Evolutionary conservation across 2,797 vertebrate genomes (phyloP), one percentile per base, ranked within the genome.

Genomic region (Rhodeus uyekii): DNA sequence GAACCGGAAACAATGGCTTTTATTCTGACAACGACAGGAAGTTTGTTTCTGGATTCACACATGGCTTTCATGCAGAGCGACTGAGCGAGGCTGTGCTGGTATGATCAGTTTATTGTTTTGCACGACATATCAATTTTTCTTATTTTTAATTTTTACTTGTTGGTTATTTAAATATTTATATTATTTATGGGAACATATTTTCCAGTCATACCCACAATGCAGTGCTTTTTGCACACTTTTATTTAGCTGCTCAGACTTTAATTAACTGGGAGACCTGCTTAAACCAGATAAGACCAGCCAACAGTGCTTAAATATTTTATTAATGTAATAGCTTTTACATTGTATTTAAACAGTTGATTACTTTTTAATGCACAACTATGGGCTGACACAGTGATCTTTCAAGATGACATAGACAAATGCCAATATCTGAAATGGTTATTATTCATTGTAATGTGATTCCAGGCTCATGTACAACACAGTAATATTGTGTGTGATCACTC

Each of bases 21-120:
- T 72, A 80, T 80, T 80, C 46, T 80, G 67, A 19, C 12, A 32
- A 63, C 61, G 1, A 34, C 5, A 27, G 65, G 53, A 24, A 32
- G 50, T 60, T 18, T 19, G 0, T 5, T 24, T 80, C 19, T 46
- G 46, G 38, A 19, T 71, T 71, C 78, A 80, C 65, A 69, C 67
- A 71, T 24, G 67, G 53, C 39, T 12, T 60, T 36, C 22, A 44
- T 19, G 50, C n/a, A n/a, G 22, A 34, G 74, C 29, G 76, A 46
- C 13, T 48, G 55, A 65, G 5, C 44, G 61, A 44, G 24, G 13
- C 46, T 42, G 18, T 18, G 65, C 36, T 16, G 44, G 60, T 78
- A 65, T 18, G 29, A 24, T 38, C 3, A n/a, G 6, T 63, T 76
- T 76, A 18, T 18, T 8, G n/a, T 42, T 75, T 75, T 60, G 19